Conservation (phyloP, 2,113 vertebrate species). For the Xiphophorus maculatus region DNA sequence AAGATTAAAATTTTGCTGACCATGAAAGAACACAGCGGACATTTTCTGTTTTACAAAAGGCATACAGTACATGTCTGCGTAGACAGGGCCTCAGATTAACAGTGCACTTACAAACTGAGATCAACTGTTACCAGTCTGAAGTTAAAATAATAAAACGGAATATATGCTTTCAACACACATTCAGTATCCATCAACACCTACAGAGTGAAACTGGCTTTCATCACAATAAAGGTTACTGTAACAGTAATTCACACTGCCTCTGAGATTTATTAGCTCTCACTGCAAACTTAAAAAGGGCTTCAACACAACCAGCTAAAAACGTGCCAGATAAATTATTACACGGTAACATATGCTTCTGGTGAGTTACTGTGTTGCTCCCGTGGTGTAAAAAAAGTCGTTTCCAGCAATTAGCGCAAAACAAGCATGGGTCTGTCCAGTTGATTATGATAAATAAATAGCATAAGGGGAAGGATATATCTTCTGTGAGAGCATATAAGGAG, state of each 20-base stretch:
- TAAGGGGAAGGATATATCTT: conserved; percentile 59
- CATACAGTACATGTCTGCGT: background rate
- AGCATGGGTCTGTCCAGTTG: conserved; percentile 65
- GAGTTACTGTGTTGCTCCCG: conserved; percentile 43
- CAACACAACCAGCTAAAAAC: conserved; percentile 69
- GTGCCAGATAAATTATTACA: conserved; percentile 67
- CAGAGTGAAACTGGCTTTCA: conserved; percentile 17
- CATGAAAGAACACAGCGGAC: background rate
- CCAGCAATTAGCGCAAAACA: conserved; percentile 54
- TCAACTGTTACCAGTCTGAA: background rate
- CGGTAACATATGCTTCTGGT: conserved; percentile 53
- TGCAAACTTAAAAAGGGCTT: conserved; percentile 70
- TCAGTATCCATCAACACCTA: conserved; percentile 28
- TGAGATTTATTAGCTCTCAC: conserved; percentile 72
- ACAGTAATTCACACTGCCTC: conserved; percentile 33
- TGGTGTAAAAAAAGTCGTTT: conserved; percentile 38
- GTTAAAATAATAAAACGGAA: background rate
- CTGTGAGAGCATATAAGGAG: conserved; percentile 41
- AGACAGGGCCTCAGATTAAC: background rate
- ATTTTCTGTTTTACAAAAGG: background rate
- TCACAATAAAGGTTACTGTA: conserved; percentile 33
- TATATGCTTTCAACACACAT: conserved; percentile 19
- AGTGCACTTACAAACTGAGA: background rate
- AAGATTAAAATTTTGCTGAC: background rate
- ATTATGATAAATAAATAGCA: conserved; percentile 78